These are phyloP conservation scores for Drosophila meridionalis DNA, from an alignment of 2,888 invertebrate species.

Conservation along the genomic window DNA sequence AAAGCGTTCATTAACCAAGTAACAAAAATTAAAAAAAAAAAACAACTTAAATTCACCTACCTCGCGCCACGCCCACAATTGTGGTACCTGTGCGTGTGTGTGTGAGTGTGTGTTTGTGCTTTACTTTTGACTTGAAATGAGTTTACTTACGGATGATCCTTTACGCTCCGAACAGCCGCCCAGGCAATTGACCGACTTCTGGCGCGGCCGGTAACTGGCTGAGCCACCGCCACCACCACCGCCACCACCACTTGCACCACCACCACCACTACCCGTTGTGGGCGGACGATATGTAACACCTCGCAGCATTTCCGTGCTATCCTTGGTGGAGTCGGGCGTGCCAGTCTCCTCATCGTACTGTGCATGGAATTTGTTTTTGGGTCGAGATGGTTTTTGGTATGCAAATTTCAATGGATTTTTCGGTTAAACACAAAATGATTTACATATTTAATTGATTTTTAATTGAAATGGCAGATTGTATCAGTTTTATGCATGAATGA, in stretches of 20 bases:
- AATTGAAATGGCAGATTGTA: constrained; percentile 69
- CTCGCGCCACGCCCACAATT: constrained; percentile 15
- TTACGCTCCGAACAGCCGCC: constrained; percentile 90
- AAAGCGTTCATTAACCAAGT: constrained; percentile 30
- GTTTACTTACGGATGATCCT: constrained; percentile 90
- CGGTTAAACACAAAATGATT: constrained; percentile 79
- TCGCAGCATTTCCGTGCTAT: constrained; percentile 85
- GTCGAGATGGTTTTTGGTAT: constrained; percentile 39
- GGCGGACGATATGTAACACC: constrained; percentile 89
- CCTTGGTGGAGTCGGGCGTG: constrained; percentile 86
- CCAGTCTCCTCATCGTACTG: constrained; percentile 86
- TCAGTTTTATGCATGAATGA: constrained; percentile 34
- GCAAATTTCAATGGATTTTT: constrained; percentile 73
- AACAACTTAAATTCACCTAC: constrained; percentile 34
- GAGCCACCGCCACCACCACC: constrained; percentile 53
- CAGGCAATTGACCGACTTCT: constrained; percentile 88
- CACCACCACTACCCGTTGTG: constrained; percentile 66
- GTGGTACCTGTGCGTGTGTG: constrained; percentile 1
- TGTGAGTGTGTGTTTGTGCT: neutral
- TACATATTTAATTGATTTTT: constrained; percentile 78
- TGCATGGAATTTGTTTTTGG: constrained; percentile 20
- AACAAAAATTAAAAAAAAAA: constrained; percentile 1
- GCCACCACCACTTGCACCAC: constrained; percentile 57
- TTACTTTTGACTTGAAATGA: neutral
- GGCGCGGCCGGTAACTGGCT: constrained; percentile 76